A percentile compares a stretch with the other conserved stretches of the same genome.
These are phyloP conservation scores for Nomada flava DNA, from an alignment of 2,888 invertebrate species.

Conservation along the genomic window DNA sequence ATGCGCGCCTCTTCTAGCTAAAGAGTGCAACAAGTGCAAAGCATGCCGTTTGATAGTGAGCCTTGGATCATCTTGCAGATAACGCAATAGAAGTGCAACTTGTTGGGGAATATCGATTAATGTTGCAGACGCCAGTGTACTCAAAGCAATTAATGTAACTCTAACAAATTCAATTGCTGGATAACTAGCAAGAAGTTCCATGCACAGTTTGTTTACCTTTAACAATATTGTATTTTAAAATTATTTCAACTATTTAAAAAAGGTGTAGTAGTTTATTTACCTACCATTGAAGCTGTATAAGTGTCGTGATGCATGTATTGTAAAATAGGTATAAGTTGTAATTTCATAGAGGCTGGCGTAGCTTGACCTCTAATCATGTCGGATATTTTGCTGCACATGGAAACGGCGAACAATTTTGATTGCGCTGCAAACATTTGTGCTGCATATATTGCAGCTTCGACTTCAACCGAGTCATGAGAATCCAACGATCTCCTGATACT, in stretches of 20 bases:
- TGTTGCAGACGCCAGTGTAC: constrained; percentile 94
- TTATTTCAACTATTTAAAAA: neutral
- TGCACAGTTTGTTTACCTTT: constrained; percentile 90
- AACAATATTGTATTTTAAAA: constrained; percentile 16
- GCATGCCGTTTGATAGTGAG: constrained; percentile 89
- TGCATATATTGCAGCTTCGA: constrained; percentile 97
- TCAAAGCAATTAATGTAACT: constrained; percentile 94
- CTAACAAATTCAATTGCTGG: constrained; percentile 92
- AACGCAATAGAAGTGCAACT: constrained; percentile 89
- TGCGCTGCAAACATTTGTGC: constrained; percentile 97
- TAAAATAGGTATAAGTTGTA: constrained; percentile 95
- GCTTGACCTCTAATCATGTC: constrained; percentile 97
- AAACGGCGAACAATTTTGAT: constrained; percentile 97
- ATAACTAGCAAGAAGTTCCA: constrained; percentile 90
- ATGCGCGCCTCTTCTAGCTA: constrained; percentile 91
- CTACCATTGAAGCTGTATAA: constrained; percentile 90
- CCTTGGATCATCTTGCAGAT: constrained; percentile 89
- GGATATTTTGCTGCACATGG: constrained; percentile 97
- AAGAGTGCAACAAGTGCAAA: constrained; percentile 88
- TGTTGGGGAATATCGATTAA: constrained; percentile 96
- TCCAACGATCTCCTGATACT: constrained; percentile 96
- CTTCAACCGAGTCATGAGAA: constrained; percentile 97
- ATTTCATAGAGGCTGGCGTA: constrained; percentile 96
- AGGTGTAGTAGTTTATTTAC: constrained; percentile 52
- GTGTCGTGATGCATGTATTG: constrained; percentile 96